Percentiles rank a stretch among this genome's conserved stretches.
These are phyloP conservation scores for Taenaris catops DNA, from an alignment of 2,888 invertebrate species.

Conservation along the genomic window DNA sequence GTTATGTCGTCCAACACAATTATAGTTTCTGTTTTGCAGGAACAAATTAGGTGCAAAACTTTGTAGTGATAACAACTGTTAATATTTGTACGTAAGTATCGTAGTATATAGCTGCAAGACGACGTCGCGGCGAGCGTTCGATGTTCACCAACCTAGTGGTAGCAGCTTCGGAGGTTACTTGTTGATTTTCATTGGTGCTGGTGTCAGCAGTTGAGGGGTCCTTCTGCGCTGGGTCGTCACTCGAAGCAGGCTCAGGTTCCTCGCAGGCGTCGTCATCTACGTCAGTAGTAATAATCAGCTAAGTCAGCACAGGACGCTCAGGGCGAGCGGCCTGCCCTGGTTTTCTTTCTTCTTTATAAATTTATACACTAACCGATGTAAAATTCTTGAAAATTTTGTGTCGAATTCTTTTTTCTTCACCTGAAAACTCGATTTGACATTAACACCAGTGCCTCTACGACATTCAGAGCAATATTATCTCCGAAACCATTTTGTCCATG, in stretches of 20 bases:
- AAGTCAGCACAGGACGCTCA: conserved; percentile 66
- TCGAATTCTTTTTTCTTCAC: conserved; percentile 44
- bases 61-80: conserved; percentile 65
- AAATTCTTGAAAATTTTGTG: conserved; percentile 11
- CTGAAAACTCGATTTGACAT: conserved; percentile 78
- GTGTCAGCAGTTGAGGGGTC: conserved; percentile 41
- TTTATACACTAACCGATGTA: conserved; percentile 10
- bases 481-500: conserved; percentile 42
- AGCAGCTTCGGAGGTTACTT: conserved; percentile 62
- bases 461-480: conserved; percentile 43
- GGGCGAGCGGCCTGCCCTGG: conserved; percentile 61
- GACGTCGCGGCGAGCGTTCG: conserved; percentile 62
- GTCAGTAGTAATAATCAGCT: conserved; percentile 54
- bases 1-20: not conserved
- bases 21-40: conserved; percentile 2
- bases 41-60: conserved; percentile 67
- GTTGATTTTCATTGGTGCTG: conserved; percentile 47
- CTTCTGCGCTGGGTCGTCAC: conserved; percentile 42
- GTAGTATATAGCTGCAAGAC: conserved; percentile 60
- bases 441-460: conserved; percentile 62
- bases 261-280: conserved; percentile 66
- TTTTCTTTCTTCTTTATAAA: conserved; percentile 32
- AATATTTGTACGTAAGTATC: conserved; percentile 45
- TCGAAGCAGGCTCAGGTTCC: conserved; percentile 43
- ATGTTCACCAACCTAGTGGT: conserved; percentile 76